These are phyloP conservation scores for Syrmaticus mikado DNA, from an alignment of 2,113 vertebrate genomes.

Conservation along the genomic window DNA sequence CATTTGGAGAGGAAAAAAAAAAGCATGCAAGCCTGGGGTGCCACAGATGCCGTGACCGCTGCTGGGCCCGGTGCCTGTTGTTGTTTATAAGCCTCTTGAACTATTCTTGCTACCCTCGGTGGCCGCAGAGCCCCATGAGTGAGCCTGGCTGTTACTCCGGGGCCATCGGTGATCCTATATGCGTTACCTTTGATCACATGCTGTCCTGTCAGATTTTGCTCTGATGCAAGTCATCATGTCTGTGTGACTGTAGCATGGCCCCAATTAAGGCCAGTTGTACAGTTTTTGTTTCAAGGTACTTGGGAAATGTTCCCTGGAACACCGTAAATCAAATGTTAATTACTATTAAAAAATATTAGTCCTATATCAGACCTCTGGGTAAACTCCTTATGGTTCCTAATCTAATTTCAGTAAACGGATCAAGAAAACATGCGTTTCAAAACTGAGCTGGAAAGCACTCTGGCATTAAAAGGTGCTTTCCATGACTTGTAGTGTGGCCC, in stretches of 20 bases:
- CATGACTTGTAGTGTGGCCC: neutral
- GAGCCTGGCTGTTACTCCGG: conserved; percentile 3
- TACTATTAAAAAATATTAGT: conserved; percentile 73
- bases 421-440: conserved; percentile 64
- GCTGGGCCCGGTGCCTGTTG: conserved; percentile 31
- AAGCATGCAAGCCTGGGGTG: neutral
- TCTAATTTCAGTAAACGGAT: conserved; percentile 75
- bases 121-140: neutral
- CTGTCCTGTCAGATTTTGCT: conserved; percentile 74
- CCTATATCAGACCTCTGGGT: conserved; percentile 72
- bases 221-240: conserved; percentile 59
- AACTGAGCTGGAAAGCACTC: conserved; percentile 45
- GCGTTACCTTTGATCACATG: conserved; percentile 67
- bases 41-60: neutral
- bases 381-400: conserved; percentile 64
- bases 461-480: conserved; percentile 50
- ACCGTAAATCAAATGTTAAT: conserved; percentile 79
- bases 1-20: neutral
- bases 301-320: conserved; percentile 73
- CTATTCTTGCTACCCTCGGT: conserved; percentile 41
- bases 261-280: conserved; percentile 66
- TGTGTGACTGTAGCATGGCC: conserved; percentile 62
- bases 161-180: conserved; percentile 28
- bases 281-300: conserved; percentile 74
- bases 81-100: conserved; percentile 55